These are phyloP conservation scores for Octopus sinensis DNA, from an alignment of 1,140 invertebrate species.

Conservation along the genomic window DNA sequence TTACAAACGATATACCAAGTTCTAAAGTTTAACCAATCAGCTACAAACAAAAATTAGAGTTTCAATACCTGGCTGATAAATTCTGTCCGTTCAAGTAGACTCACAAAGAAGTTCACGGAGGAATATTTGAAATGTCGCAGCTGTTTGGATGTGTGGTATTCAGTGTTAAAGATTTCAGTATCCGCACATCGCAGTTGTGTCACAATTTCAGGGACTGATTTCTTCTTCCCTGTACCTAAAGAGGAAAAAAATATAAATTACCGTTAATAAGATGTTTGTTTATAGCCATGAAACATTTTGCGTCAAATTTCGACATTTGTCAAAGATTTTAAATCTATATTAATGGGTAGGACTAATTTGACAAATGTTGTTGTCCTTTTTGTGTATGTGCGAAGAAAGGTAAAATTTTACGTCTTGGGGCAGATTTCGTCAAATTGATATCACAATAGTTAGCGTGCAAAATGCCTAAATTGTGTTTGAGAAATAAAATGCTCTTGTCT, in stretches of 20 bases:
- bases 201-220: background rate
- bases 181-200: slow-evolving; percentile 26
- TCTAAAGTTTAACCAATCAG: background rate
- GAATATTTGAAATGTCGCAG: slow-evolving; percentile 79
- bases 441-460: too few relatives aligned
- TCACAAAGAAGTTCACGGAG: slow-evolving; percentile 69
- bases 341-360: too few relatives aligned
- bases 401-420: too few relatives aligned
- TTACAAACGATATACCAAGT: too few relatives aligned
- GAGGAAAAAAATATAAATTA: slow-evolving; percentile 1
- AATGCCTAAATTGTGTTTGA: too few relatives aligned
- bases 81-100: slow-evolving; percentile 65
- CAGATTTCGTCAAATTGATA: too few relatives aligned
- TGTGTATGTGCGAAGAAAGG: too few relatives aligned
- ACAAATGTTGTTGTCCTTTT: too few relatives aligned
- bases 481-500: too few relatives aligned
- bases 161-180: slow-evolving; percentile 66
- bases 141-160: slow-evolving; percentile 68
- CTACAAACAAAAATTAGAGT: background rate
- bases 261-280: background rate
- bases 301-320: too few relatives aligned
- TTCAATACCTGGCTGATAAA: slow-evolving; percentile 66
- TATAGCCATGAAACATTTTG: too few relatives aligned
- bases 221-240: background rate
- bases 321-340: too few relatives aligned